Percentiles rank a stretch among this genome's conserved stretches.
These are phyloP conservation scores for Prochilodus magdalenae DNA, from an alignment of 2,113 vertebrate genomes.

Conservation along the genomic window DNA sequence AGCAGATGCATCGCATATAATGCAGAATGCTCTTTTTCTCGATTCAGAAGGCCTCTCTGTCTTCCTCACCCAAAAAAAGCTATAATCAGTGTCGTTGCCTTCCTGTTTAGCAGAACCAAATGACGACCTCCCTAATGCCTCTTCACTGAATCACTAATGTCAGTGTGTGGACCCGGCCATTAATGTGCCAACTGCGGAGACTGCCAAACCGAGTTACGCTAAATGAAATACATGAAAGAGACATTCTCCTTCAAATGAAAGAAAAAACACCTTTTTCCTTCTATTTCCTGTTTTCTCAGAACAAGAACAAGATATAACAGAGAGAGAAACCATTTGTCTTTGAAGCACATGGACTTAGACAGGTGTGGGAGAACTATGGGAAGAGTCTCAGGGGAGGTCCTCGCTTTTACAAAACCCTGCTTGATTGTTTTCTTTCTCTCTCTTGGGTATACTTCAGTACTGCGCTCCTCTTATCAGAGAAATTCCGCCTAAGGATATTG, in stretches of 20 bases:
- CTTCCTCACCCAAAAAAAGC: conserved; percentile 5
- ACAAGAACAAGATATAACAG: neutral
- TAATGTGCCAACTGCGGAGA: conserved; percentile 5
- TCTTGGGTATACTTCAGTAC: conserved; percentile 5
- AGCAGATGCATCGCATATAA: neutral
- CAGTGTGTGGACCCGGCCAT: conserved; percentile 24
- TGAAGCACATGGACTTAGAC: conserved; percentile 17
- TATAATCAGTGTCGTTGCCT: conserved; percentile 42
- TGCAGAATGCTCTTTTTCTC: neutral
- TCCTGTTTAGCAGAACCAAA: conserved; percentile 30
- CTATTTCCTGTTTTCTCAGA: neutral
- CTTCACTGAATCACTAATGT: conserved; percentile 29
- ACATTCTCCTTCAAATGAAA: neutral
- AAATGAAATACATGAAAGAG: conserved; percentile 14
- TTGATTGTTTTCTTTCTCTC: conserved; percentile 32
- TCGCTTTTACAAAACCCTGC: neutral
- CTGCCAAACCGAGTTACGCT: neutral
- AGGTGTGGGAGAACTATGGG: conserved; percentile 15
- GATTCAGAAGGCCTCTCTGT: neutral
- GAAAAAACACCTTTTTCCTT: neutral
- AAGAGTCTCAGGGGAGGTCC: neutral
- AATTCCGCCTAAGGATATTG: neutral
- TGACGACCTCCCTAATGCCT: conserved; percentile 23
- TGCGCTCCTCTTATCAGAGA: neutral
- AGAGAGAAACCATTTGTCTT: neutral